Evolutionary conservation across 2,797 vertebrate genomes (phyloP).

Genomic region (Garrulus glandarius): DNA sequence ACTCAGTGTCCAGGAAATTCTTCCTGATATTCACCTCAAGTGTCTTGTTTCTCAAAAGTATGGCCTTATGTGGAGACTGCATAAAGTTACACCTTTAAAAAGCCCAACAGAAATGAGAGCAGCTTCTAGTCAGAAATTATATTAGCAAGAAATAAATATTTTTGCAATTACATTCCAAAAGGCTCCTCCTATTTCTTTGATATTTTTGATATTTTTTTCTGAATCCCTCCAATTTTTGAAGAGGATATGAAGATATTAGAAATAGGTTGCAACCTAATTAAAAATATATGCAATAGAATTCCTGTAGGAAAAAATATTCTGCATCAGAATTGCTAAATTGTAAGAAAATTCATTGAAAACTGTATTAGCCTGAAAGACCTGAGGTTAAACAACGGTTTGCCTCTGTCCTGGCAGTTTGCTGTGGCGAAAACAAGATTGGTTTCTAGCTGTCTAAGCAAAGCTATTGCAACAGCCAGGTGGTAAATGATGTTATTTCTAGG

Average conservation of each 20-base stretch:
- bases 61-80: not conserved
- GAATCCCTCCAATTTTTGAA: fast-evolving
- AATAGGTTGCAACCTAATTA: not conserved
- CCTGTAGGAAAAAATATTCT: not conserved
- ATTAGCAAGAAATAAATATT: not conserved
- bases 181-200: not conserved
- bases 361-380: not conserved
- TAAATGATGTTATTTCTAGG: not conserved
- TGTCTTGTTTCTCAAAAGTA: not conserved
- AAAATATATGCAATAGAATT: not conserved
- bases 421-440: not conserved
- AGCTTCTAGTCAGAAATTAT: not conserved
- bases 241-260: not conserved
- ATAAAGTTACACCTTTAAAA: not conserved
- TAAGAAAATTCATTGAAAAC: not conserved
- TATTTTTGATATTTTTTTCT: not conserved
- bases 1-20: not conserved
- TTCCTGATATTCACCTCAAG: not conserved
- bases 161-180: not conserved
- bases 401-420: not conserved
- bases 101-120: not conserved
- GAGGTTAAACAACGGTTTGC: not conserved
- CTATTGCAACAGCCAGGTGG: not conserved
- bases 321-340: not conserved
- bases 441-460: not conserved